A percentile compares a stretch with the other conserved stretches of the same genome.
Conservation (phyloP, 2,888 invertebrate genomes). For the Trisateles emortualis region DNA sequence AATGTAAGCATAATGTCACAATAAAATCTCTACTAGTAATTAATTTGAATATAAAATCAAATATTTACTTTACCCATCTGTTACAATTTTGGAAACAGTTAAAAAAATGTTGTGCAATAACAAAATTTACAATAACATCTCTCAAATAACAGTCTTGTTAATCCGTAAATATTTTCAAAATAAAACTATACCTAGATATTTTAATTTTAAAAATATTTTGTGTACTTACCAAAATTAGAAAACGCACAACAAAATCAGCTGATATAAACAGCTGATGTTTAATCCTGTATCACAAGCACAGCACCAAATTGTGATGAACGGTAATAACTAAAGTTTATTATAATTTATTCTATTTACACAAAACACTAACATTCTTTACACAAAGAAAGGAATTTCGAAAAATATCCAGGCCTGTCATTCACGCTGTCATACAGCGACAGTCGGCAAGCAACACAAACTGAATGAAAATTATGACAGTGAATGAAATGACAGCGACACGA, state of each 20-base stretch:
- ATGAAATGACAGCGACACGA: neutral
- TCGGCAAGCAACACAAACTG: slow-evolving; percentile 15
- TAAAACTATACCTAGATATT: neutral
- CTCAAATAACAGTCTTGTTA: too few relatives aligned
- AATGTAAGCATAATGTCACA: too few relatives aligned
- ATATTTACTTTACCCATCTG: too few relatives aligned
- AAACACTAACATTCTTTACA: slow-evolving; percentile 22
- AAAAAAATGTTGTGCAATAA: neutral
- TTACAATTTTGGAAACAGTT: too few relatives aligned
- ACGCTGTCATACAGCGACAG: slow-evolving; percentile 20
- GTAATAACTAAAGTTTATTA: slow-evolving; percentile 17
- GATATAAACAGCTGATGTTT: slow-evolving; percentile 33
- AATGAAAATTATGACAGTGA: slow-evolving; percentile 10
- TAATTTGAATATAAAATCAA: too few relatives aligned
- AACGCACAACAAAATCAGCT: slow-evolving; percentile 39
- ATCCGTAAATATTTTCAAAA: neutral
- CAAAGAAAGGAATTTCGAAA: slow-evolving; percentile 43
- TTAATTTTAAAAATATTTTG: neutral
- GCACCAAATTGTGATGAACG: slow-evolving; percentile 33
- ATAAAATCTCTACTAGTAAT: too few relatives aligned
- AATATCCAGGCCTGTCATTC: slow-evolving; percentile 20
- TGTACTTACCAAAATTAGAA: slow-evolving; percentile 35
- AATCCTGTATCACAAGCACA: slow-evolving; percentile 37
- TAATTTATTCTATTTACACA: slow-evolving; percentile 21
- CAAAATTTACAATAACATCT: too few relatives aligned